phyloP scores from a whole-genome alignment of 2,113 vertebrate genomes.

The Hirundichthys speculiger region DNA sequence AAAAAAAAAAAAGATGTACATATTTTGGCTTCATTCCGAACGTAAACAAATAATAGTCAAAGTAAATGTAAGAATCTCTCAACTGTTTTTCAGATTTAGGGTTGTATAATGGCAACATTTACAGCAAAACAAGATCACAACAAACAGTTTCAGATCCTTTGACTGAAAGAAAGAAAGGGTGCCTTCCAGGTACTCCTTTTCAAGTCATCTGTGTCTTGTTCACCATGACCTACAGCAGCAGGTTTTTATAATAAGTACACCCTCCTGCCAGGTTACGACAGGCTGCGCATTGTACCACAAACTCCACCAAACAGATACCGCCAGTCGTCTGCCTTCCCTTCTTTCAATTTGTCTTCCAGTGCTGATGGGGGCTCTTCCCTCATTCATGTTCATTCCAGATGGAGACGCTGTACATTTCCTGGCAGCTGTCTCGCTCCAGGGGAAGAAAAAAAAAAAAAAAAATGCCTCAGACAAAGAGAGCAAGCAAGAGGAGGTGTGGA shows the following conservation, averaged over 20 bases:
- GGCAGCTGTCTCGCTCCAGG: constrained; percentile 70
- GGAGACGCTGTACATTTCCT: constrained; percentile 80
- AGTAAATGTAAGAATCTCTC: no score
- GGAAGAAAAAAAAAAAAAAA: constrained; percentile 5
- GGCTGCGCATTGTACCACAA: constrained; percentile 22
- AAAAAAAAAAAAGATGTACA: no score
- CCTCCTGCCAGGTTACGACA: constrained; percentile 25
- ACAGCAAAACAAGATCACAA: no score
- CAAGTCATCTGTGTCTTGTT: constrained; percentile 18
- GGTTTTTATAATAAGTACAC: constrained; percentile 23
- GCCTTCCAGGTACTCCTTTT: constrained; percentile 1
- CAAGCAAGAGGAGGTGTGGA: constrained; percentile 59
- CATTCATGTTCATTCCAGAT: constrained; percentile 81
- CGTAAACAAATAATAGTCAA: no score
- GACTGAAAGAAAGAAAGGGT: no score
- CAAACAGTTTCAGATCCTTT: no score
- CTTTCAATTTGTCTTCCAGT: constrained; percentile 49
- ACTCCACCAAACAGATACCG: constrained; percentile 1
- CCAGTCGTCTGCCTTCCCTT: constrained; percentile 34
- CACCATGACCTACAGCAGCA: constrained; percentile 9
- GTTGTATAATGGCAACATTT: no score
- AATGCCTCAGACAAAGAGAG: constrained; percentile 62
- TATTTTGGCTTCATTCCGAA: no score
- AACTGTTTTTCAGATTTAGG: no score
- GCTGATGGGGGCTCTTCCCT: constrained; percentile 63